Base-by-base conservation (phyloP, 2,797 vertebrate genomes). In the Lacerta agilis region DNA sequence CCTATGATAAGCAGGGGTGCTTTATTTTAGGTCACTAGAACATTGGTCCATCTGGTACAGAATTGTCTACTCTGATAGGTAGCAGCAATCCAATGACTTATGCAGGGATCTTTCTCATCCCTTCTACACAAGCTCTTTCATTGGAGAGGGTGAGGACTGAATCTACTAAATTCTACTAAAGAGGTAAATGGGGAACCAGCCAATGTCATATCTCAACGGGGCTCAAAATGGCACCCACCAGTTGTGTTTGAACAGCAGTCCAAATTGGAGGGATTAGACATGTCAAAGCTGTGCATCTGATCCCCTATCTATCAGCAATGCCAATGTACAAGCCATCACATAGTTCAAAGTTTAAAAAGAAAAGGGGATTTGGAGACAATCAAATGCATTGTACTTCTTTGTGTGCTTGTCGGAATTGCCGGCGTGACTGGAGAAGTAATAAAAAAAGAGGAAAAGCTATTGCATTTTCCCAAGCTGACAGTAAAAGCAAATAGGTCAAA, bases 391-490 rank as follows among this genome's bases (percentile, higher is more conserved):
- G 85, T 41, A 79, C 7, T 0, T 89, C 64, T 10, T 0, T 67
- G 29, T 64, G 49, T 55, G 49, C 13, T 82, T 80, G 2, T 71
- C 71, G 82, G 49, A 88, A 41, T 0, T 61, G 8, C 55, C 76
- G 17, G n/a, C 83, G 23, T 27, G 86, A 75, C 36, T 89, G 69
- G 89, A 86, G n/a, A 66, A 69, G 90, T 84, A 33, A 64, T 64
- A 64, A 82, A 91, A 89, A 88, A 55, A 55, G 82, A 69, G 33
- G 3, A 95, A 94, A 91, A 88, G 3, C 29, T 89, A 25, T 58
- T 91, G 2, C 85, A 18, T 41, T 83, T 15, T 86, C 87, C 71
- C 25, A 23, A 81, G 36, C 76, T 86, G 67, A 5, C 75, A 85
- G 58, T 55, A 85, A 93, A 79, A 41, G 18, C 64, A 29, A 87